Evolutionary conservation across 2,797 vertebrate genomes (phyloP).

Genomic region (Karalla daura): DNA sequence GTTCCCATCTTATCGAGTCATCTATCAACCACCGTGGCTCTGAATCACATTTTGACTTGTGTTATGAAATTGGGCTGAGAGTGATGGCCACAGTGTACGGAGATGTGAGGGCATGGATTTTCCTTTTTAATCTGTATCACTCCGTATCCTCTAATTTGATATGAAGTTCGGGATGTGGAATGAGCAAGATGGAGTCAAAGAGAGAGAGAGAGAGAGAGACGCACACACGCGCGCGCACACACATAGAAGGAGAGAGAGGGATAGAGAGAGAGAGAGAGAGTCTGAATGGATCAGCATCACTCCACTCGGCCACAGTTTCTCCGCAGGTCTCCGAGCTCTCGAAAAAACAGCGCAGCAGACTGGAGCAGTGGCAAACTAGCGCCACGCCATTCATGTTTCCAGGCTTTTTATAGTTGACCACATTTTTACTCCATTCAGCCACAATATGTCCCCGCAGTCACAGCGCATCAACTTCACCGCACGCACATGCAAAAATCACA

Average conservation of each 20-base stretch:
- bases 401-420: background rate
- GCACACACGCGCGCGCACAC: too few relatives aligned
- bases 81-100: too few relatives aligned
- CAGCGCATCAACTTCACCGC: background rate
- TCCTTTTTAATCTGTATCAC: background rate
- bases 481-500: background rate
- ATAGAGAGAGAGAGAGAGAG: constrained; percentile 14
- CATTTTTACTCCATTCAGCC: background rate
- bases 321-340: background rate
- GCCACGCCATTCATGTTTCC: background rate
- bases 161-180: background rate
- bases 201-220: constrained; percentile 6
- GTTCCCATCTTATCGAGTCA: too few relatives aligned
- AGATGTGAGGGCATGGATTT: background rate
- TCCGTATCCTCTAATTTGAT: background rate
- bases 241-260: background rate
- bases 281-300: constrained; percentile 43
- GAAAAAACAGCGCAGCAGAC: constrained; percentile 2
- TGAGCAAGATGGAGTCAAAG: constrained; percentile 26
- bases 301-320: background rate
- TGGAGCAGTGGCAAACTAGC: background rate
- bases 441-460: background rate
- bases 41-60: too few relatives aligned
- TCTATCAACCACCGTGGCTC: too few relatives aligned
- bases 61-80: too few relatives aligned